Evolutionary conservation across 2,888 invertebrate species (phyloP), one percentile per base, ranked within the genome.

Genomic region (Meloe dianella): DNA sequence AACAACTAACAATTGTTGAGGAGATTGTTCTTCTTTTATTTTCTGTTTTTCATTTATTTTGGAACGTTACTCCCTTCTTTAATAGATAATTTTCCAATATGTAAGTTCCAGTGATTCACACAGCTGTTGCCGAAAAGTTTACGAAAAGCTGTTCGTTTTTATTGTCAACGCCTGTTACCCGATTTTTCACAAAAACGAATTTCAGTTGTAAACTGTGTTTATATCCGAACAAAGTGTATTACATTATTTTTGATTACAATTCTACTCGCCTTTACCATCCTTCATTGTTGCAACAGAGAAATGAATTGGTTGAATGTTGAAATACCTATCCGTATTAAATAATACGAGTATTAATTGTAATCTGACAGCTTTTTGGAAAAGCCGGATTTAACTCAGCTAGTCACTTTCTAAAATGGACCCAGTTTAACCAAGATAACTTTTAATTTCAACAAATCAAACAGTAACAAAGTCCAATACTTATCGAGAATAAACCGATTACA

Each of bases 11-110:
- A 66, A 66, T 63, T 63, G 67, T 67, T 24, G 62, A 65, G 64
- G 32, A n/a, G n/a, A n/a, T n/a, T n/a, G n/a, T n/a, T n/a, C n/a
- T n/a, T n/a, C n/a, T n/a, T n/a, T n/a, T n/a, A n/a, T n/a, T n/a
- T n/a, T n/a, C n/a, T n/a, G n/a, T n/a, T n/a, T n/a, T n/a, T n/a
- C n/a, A n/a, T n/a, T n/a, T n/a, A n/a, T 65, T 58, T 61, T 47
- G 27, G 32, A 24, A 35, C 58, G 32, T 58, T 20, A 56, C 32
- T 29, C n/a, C 62, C 38, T 51, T 56, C 38, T 32, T 57, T 70
- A 70, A 71, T 67, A 70, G 71, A 72, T 70, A 72, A 72, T 72
- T 69, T 68, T 72, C 70, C 70, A 72, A 72, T 72, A 72, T 72
- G 70, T 72, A 72, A 72, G 68, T 72, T 72, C 56, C 60, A 57